phyloP scores from a whole-genome alignment of 2,113 vertebrate genomes.

The Zapornia atra region DNA sequence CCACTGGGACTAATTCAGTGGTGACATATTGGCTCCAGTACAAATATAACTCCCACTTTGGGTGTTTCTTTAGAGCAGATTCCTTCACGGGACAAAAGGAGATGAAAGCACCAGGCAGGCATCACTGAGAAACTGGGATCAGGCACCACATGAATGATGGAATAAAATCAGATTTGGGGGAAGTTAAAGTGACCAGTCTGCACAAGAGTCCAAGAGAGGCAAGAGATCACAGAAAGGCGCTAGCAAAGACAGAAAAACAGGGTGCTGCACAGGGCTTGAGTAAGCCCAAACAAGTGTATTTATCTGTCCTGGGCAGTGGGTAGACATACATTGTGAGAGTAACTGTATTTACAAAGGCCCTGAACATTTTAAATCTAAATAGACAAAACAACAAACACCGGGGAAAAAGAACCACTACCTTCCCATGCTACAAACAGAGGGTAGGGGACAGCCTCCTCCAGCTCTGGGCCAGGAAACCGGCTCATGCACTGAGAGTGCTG shows the following conservation, averaged over 20 bases:
- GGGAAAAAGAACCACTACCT: neutral
- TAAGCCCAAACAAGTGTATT: neutral
- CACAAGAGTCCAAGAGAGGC: neutral
- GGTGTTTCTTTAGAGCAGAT: neutral
- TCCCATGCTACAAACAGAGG: neutral
- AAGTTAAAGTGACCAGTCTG: neutral
- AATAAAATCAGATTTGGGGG: neutral
- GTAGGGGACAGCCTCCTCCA: neutral
- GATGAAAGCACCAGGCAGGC: neutral
- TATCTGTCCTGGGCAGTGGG: neutral
- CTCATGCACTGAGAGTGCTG: neutral
- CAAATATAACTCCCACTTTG: neutral
- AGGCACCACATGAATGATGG: neutral
- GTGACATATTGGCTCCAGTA: conserved; percentile 13
- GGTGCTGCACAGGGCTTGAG: neutral
- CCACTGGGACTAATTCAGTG: neutral
- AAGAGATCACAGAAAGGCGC: neutral
- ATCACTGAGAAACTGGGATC: neutral
- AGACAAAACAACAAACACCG: neutral
- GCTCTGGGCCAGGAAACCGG: neutral
- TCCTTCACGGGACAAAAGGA: neutral
- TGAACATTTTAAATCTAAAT: neutral
- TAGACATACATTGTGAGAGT: neutral
- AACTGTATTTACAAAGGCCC: neutral
- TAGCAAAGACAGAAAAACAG: neutral